Percentiles rank a stretch among this genome's conserved stretches.
phyloP scores from a whole-genome alignment of 2,113 vertebrate species.

The Muntiacus reevesi region DNA sequence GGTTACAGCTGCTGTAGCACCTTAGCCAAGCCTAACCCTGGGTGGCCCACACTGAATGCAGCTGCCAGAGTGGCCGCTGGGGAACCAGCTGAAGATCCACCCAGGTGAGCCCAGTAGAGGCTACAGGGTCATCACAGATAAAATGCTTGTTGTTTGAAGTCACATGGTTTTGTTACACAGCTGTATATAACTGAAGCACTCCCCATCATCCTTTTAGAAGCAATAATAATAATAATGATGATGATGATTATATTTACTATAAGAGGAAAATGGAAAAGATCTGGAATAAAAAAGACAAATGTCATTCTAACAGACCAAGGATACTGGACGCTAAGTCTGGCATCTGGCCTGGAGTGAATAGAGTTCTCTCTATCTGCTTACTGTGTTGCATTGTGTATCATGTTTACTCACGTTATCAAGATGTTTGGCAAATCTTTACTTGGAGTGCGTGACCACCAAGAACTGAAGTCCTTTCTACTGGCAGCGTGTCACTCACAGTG shows the following conservation, averaged over 20 bases:
- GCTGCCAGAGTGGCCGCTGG: background rate
- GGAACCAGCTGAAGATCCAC: background rate
- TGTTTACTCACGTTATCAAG: background rate
- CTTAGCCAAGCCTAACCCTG: background rate
- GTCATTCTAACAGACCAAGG: background rate
- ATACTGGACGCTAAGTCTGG: background rate
- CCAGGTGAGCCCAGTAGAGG: background rate
- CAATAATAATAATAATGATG: background rate
- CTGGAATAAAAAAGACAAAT: background rate
- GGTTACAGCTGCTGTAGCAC: too few species aligned
- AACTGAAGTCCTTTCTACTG: background rate
- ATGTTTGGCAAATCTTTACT: background rate
- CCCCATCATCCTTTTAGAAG: background rate
- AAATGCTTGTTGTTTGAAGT: background rate
- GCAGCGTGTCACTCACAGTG: background rate
- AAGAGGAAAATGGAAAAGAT: background rate
- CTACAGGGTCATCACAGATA: background rate
- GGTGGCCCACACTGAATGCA: background rate
- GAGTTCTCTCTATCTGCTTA: background rate
- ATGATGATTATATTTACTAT: background rate
- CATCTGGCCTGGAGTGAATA: background rate
- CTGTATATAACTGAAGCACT: background rate
- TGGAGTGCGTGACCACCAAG: background rate
- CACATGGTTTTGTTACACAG: background rate
- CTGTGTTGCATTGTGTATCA: rapidly evolving